Base-by-base conservation (phyloP, 1,140 invertebrate genomes). In the Cyclina sinensis region DNA sequence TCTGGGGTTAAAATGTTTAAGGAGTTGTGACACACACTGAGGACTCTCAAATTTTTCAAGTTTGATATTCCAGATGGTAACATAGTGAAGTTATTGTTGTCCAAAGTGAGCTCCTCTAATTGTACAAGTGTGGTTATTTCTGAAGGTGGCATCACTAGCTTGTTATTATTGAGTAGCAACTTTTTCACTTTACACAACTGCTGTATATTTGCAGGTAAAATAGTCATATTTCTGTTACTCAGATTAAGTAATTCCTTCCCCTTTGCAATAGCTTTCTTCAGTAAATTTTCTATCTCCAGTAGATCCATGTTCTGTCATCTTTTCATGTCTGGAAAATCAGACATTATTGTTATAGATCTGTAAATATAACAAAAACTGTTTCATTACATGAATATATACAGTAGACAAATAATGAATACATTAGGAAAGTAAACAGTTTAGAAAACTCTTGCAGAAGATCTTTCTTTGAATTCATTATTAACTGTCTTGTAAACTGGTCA, bases 61-160 rank as follows among this genome's bases (percentile, higher is more conserved):
- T 89, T 92, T 18, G 90, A 85, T 30, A 94, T 90, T 27, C 90
- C 92, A 11, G 90, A 82, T 27, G 94, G 94, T 30, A 95, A 78
- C 88, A 95, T 91, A 24, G 95, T 94, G 43, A 95, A 81, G 73
- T 93, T 91, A 48, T 95, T 95, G 88, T 94, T 91, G 86, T 95
- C 93, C 12, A 95, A 79, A n/a, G 92, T 91, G 0, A 95, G 86
- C 74, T 95, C 94, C 65, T 94, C 92, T 24, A 95, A 79, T 32
- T 87, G 76, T 1, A 74, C 18, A 51, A 95, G 83, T 18, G 73
- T 37, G 4, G 83, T 91, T 0, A 95, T 43, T 85, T 95, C 94
- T n/a, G 92, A 91, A 30, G 94, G 94, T 0, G 94, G 93, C 92
- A 95, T 93, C n/a, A 94, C 46, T 43, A 95, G 89, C 12, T 93